Evolutionary conservation across 2,113 vertebrate genomes (phyloP).

Genomic region (Dicerorhinus sumatrensis): DNA sequence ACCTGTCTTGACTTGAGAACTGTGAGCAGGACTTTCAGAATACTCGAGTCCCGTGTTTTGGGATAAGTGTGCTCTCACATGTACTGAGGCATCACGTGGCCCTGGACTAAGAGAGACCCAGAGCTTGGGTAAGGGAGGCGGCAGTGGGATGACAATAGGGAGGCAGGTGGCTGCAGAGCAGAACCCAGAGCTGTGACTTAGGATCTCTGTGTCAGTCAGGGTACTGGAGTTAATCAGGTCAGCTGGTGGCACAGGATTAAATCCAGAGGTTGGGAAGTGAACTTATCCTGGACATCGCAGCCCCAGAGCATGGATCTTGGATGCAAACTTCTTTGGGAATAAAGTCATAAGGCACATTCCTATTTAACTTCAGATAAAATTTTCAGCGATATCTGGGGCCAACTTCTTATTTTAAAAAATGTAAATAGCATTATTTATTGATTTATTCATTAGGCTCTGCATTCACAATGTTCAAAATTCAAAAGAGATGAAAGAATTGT

Average conservation of each 20-base stretch:
- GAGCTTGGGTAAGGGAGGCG: neutral
- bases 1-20: neutral
- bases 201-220: neutral
- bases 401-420: neutral
- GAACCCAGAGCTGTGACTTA: rapidly evolving
- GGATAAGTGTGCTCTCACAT: neutral
- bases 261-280: too few species aligned
- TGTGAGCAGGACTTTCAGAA: neutral
- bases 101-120: neutral
- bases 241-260: neutral
- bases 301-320: neutral
- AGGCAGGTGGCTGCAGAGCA: neutral
- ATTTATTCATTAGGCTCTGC: neutral
- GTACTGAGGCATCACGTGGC: rapidly evolving
- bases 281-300: neutral
- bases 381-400: neutral
- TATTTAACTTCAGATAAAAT: neutral
- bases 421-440: neutral
- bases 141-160: neutral
- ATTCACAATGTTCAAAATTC: neutral
- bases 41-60: neutral
- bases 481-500: too few species aligned
- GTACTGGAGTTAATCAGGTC: neutral
- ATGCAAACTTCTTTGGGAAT: neutral
- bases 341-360: neutral